phyloP scores from a whole-genome alignment of 2,888 invertebrate species.

The Ennomos fuscantarius region DNA sequence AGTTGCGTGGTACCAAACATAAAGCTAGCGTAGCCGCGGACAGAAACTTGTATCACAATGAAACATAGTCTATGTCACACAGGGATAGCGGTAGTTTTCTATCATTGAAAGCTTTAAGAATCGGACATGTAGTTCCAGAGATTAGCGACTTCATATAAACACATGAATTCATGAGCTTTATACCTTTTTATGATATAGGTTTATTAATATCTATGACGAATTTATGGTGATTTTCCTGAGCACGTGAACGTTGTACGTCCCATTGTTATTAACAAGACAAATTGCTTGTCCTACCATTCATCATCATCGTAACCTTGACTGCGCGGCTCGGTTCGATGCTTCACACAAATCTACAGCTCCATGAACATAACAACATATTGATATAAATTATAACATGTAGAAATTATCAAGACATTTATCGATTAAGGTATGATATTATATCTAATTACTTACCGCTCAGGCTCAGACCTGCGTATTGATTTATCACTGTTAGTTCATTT shows the following conservation, averaged over 20 bases:
- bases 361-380: not conserved
- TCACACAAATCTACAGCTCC: conserved; percentile 7
- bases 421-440: conserved; percentile 66
- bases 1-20: no score
- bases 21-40: no score
- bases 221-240: conserved; percentile 13
- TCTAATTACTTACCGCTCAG: conserved; percentile 53
- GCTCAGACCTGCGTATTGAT: conserved; percentile 46
- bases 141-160: no score
- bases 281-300: conserved; percentile 6
- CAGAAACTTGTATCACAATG: no score
- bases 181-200: not conserved
- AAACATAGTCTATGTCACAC: no score
- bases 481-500: conserved; percentile 61
- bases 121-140: no score
- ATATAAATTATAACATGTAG: conserved; percentile 10
- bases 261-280: conserved; percentile 7
- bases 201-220: not conserved
- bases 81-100: no score
- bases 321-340: not conserved
- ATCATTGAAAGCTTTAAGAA: no score
- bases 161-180: not conserved
- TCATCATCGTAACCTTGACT: conserved; percentile 17
- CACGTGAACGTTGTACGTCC: conserved; percentile 9
- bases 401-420: conserved; percentile 51